Evolutionary conservation across 2,888 invertebrate species (phyloP).

Genomic region (Andrena minutula): DNA sequence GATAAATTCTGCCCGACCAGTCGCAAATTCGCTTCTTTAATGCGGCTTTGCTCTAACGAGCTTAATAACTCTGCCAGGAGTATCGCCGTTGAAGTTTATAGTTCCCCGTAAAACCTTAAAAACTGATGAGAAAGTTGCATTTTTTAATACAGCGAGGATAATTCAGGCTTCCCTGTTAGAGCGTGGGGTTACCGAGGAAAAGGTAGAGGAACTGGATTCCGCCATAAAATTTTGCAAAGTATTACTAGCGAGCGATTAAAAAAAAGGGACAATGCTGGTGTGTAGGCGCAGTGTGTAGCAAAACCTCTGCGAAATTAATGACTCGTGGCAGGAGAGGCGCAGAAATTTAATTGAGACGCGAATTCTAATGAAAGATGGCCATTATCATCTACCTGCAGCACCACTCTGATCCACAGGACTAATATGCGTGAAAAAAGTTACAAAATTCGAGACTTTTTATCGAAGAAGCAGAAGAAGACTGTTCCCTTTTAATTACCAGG

Average conservation of each 20-base stretch:
- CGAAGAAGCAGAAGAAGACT: too few relatives aligned
- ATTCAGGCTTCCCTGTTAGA: neutral
- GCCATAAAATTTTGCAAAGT: neutral
- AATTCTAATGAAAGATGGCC: too few relatives aligned
- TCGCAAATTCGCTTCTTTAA: slow-evolving; percentile 58
- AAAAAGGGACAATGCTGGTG: neutral
- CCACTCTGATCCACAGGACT: too few relatives aligned
- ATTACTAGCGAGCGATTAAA: neutral
- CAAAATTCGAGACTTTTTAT: too few relatives aligned
- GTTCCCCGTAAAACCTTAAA: slow-evolving; percentile 37
- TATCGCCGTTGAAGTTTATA: slow-evolving; percentile 33
- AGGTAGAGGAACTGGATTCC: neutral
- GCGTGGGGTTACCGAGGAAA: neutral
- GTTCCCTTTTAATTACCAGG: slow-evolving; percentile 11
- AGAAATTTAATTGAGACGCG: too few relatives aligned
- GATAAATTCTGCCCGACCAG: slow-evolving; percentile 43
- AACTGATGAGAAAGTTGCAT: slow-evolving; percentile 39
- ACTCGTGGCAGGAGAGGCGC: too few relatives aligned
- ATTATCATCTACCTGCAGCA: too few relatives aligned
- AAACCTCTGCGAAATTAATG: neutral
- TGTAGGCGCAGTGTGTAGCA: neutral
- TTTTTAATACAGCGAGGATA: slow-evolving; percentile 21
- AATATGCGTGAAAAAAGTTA: too few relatives aligned
- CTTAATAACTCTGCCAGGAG: slow-evolving; percentile 39
- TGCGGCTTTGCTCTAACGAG: slow-evolving; percentile 54